These are phyloP conservation scores for Encarsia formosa DNA, from an alignment of 2,888 invertebrate genomes.

Conservation along the genomic window DNA sequence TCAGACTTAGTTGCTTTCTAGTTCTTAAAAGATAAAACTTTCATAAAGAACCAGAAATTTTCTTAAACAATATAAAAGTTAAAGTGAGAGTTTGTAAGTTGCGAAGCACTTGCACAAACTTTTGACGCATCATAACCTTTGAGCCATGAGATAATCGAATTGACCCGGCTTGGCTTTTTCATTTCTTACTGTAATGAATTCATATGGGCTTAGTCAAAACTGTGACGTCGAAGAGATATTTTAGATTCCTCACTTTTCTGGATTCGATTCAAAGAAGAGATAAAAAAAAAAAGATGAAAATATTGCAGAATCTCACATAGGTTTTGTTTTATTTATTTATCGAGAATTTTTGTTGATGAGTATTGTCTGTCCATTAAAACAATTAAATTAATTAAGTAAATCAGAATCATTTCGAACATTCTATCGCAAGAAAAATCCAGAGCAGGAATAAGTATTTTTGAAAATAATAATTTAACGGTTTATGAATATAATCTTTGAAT, in stretches of 20 bases:
- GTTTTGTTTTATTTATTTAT: not conserved
- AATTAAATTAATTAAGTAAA: too few species aligned
- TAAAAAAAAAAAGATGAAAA: not conserved
- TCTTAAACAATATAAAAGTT: conserved; percentile 51
- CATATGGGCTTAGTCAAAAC: conserved; percentile 50
- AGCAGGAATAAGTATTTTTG: too few species aligned
- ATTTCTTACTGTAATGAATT: conserved; percentile 52
- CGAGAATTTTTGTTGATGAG: not conserved
- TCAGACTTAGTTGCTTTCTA: too few species aligned
- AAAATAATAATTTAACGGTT: too few species aligned
- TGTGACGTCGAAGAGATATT: conserved; percentile 33
- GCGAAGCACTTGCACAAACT: conserved; percentile 41
- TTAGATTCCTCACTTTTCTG: not conserved
- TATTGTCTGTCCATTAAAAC: not conserved
- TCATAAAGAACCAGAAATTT: conserved; percentile 36
- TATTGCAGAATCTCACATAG: not conserved
- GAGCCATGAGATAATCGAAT: not conserved
- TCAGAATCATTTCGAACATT: too few species aligned
- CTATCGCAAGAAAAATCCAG: too few species aligned
- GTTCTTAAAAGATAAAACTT: too few species aligned
- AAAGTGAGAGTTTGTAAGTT: conserved; percentile 49
- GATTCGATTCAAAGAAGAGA: not conserved
- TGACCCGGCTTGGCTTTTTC: conserved; percentile 31
- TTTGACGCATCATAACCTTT: conserved; percentile 34
- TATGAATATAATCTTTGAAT: too few species aligned